Conservation (phyloP, 2,888 invertebrate genomes). For the Epinotia brunnichana region DNA sequence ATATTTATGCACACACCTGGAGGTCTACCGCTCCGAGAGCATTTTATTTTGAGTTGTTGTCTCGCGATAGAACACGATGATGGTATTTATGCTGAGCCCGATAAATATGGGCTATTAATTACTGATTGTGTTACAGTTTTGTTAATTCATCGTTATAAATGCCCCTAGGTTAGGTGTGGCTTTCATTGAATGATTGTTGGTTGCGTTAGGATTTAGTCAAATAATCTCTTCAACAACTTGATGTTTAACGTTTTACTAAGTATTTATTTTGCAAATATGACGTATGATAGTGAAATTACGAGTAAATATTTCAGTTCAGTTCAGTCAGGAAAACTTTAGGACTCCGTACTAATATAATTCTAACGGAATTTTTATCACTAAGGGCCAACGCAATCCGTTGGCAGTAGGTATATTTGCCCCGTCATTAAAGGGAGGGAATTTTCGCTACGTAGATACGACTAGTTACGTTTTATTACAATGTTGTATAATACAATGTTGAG, state of each 20-base stretch:
- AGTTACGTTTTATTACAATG: no score
- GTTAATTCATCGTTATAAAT: slow-evolving; percentile 80
- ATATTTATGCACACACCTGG: slow-evolving; percentile 84
- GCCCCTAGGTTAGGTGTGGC: slow-evolving; percentile 50
- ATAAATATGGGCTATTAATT: slow-evolving; percentile 81
- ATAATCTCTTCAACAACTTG: neutral
- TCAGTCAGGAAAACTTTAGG: no score
- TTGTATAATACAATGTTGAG: no score
- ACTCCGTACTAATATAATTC: no score
- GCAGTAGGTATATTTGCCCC: neutral
- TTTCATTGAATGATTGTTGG: slow-evolving; percentile 48
- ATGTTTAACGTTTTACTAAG: neutral
- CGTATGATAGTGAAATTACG: neutral
- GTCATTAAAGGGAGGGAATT: neutral
- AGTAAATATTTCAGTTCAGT: no score
- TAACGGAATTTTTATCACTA: neutral
- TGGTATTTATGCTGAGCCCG: slow-evolving; percentile 74
- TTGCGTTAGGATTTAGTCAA: slow-evolving; percentile 32
- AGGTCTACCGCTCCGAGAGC: slow-evolving; percentile 71
- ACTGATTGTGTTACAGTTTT: slow-evolving; percentile 77
- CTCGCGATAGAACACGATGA: slow-evolving; percentile 73
- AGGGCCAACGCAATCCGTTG: no score
- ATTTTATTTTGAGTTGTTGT: slow-evolving; percentile 77
- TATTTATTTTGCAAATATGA: neutral
- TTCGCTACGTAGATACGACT: neutral